Conservation (phyloP, 2,797 vertebrate genomes). For the Oreochromis mossambicus region DNA sequence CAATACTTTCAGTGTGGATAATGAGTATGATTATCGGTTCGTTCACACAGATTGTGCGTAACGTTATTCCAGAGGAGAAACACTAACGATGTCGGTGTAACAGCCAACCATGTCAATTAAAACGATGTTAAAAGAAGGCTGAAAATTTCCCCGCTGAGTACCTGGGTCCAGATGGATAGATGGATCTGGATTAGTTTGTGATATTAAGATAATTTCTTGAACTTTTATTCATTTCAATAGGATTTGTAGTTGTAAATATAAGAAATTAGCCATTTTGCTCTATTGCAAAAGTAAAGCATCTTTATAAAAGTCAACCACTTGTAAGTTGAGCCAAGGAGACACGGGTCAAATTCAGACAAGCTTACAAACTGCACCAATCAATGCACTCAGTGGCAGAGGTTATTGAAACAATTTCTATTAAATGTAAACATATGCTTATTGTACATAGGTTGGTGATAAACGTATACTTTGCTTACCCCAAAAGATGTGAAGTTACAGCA, state of each 20-base stretch:
- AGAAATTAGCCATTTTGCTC: not conserved
- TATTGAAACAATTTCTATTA: not conserved
- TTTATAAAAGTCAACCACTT: not conserved
- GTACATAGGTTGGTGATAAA: not conserved
- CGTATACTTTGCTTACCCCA: accelerated
- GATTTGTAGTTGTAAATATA: not conserved
- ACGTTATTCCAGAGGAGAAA: not conserved
- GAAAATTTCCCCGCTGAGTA: not conserved
- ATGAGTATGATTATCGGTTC: not conserved
- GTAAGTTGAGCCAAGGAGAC: not conserved
- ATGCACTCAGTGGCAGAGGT: not conserved
- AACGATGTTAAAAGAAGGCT: not conserved
- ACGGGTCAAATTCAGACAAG: not conserved
- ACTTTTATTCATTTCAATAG: not conserved
- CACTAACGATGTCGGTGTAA: not conserved
- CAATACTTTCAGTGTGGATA: not conserved
- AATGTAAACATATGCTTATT: not conserved
- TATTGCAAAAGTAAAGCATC: not conserved
- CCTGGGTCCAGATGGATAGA: not conserved
- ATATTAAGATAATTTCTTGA: not conserved
- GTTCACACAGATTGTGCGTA: not conserved
- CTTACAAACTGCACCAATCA: accelerated
- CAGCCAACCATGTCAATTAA: not conserved
- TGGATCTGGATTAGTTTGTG: not conserved
- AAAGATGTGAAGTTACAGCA: not conserved